Base-by-base conservation (phyloP, 2,113 vertebrate species). In the Alces alces region DNA sequence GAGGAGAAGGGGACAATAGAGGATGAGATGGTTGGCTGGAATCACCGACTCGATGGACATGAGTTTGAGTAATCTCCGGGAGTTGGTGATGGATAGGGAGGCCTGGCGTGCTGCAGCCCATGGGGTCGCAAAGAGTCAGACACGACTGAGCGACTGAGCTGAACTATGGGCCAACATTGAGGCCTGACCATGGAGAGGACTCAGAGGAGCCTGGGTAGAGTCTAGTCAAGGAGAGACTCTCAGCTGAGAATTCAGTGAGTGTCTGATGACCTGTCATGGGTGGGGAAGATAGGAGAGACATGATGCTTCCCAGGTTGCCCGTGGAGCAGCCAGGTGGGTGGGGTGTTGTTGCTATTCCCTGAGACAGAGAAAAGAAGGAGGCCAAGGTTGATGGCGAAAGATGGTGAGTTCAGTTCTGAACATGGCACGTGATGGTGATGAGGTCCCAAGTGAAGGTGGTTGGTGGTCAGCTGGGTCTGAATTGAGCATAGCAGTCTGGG, bases 51-150 rank as follows among this genome's bases (percentile, higher is more conserved):
- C 1, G 1, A 6, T 54, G 16, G 52, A 54, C 52, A 17, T 54
- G 52, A 54, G 16, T 54, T 54, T 54, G 52, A 54, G 52, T 54
- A 54, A 54, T 6, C 52, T 54, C 52, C 8, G 2, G 61, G n/a
- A 36, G 64, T 23, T 70, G 19, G 9, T 70, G 64, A 70, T 36
- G n/a, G n/a, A 36, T n/a, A 70, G 19, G 64, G 64, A 70, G 64
- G 64, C n/a, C 64, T 70, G 64, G 19, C 1, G 0, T 36, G 64
- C 64, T 70, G 19, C n/a, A 1, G 1, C 1, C 0, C n/a, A 70
- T 12, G n/a, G 64, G 64, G n/a, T 70, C 0, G 4, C n/a, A 70
- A 36, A 70, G 9, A 23, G 64, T 70, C 19, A 0, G 16, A 23
- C n/a, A 36, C 1, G 0, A 23, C 64, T 70, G 64, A 70, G 64